These are phyloP conservation scores for Amphiprion clarkii DNA, from an alignment of 2,797 vertebrate species.

Conservation along the genomic window DNA sequence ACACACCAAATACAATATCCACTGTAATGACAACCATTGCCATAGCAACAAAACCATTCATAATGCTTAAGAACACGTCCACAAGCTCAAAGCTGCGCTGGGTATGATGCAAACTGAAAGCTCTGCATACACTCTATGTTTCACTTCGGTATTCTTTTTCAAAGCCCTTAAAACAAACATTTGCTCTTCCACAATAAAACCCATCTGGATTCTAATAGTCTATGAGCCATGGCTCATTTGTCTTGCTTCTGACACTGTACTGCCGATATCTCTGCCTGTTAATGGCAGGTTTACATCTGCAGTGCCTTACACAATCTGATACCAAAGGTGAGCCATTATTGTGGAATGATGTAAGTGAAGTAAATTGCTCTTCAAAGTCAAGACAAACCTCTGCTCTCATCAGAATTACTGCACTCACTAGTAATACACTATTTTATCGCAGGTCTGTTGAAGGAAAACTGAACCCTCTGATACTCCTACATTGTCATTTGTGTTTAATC, in stretches of 20 bases:
- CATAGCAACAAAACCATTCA: conserved; percentile 32
- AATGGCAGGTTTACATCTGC: conserved; percentile 50
- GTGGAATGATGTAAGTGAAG: conserved; percentile 32
- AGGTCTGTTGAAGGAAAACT: background rate
- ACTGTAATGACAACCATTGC: conserved; percentile 12
- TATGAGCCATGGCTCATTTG: conserved; percentile 34
- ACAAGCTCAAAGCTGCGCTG: background rate
- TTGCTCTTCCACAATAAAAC: conserved; percentile 26
- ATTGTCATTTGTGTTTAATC: background rate
- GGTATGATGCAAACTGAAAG: background rate
- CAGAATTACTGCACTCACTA: background rate
- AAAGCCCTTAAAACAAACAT: conserved; percentile 39
- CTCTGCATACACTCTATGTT: background rate
- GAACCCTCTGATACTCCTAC: background rate
- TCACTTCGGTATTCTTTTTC: background rate
- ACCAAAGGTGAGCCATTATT: conserved; percentile 28
- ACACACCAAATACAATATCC: background rate
- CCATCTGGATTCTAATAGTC: conserved; percentile 5
- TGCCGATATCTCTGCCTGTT: conserved; percentile 24
- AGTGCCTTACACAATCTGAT: conserved; percentile 19
- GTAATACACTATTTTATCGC: background rate
- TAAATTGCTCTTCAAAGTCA: conserved; percentile 27
- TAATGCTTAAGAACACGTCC: background rate
- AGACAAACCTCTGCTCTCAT: conserved; percentile 10
- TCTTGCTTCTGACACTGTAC: conserved; percentile 11